These are phyloP conservation scores for Threskiornis aethiopicus DNA, from an alignment of 2,797 vertebrate species.

Conservation along the genomic window DNA sequence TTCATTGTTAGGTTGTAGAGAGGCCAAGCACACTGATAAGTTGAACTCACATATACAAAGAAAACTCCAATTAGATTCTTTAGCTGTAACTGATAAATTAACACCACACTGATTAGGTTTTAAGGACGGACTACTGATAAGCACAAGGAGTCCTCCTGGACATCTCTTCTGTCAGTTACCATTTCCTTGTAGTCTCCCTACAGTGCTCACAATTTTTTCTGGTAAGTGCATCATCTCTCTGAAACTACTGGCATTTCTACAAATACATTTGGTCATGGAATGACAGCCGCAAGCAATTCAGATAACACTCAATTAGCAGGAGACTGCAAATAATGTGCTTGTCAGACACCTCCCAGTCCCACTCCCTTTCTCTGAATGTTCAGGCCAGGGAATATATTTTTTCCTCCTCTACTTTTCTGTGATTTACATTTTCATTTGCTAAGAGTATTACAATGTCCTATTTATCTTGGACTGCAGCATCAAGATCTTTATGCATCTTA, in stretches of 20 bases:
- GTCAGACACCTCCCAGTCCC: neutral
- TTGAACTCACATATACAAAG: neutral
- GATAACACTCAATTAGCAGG: conserved; percentile 26
- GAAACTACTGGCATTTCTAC: neutral
- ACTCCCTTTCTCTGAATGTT: neutral
- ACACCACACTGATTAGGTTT: neutral
- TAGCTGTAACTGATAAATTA: neutral
- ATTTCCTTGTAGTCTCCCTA: neutral
- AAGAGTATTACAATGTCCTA: neutral
- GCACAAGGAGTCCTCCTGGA: neutral
- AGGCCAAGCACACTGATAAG: neutral
- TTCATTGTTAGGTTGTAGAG: neutral
- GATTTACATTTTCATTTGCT: conserved; percentile 62
- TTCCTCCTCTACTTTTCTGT: neutral
- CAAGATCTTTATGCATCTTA: conserved; percentile 15
- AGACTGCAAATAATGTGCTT: conserved; percentile 29
- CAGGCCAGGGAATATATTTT: conserved; percentile 4
- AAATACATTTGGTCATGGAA: conserved; percentile 19
- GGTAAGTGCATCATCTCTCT: neutral
- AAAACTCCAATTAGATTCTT: neutral
- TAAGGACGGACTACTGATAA: neutral
- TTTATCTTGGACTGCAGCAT: conserved; percentile 46
- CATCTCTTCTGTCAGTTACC: neutral
- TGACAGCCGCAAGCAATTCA: neutral
- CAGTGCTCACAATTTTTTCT: neutral